Conservation (phyloP, 1,140 invertebrate genomes). For the Drosophila mayri region DNA sequence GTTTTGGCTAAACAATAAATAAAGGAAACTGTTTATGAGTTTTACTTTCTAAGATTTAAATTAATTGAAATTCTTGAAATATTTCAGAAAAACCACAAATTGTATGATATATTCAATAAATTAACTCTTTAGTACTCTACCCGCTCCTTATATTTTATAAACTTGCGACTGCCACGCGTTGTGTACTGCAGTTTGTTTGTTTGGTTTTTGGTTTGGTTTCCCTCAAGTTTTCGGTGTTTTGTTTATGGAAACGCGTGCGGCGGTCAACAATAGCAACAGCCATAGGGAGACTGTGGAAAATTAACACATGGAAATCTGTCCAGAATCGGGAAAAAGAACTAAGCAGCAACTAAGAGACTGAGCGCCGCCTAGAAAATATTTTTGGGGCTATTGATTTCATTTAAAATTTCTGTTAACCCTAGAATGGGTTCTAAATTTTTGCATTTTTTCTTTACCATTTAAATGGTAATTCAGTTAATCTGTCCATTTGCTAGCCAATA, state of each 20-base stretch:
- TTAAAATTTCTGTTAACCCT: background rate
- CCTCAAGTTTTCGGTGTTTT: conserved; percentile 58
- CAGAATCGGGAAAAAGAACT: conserved; percentile 29
- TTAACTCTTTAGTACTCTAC: too few species aligned
- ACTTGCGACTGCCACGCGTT: conserved; percentile 56
- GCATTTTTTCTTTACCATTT: conserved; percentile 4
- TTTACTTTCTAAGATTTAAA: too few species aligned
- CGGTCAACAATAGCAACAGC: conserved; percentile 69
- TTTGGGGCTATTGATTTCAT: background rate
- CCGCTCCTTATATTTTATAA: conserved; percentile 43
- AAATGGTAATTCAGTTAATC: conserved; percentile 60
- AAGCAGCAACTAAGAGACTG: background rate
- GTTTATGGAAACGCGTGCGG: conserved; percentile 81
- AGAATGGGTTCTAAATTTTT: too few species aligned
- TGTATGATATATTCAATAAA: too few species aligned
- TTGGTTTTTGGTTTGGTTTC: conserved; percentile 62
- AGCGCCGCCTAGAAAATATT: background rate
- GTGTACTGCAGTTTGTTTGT: conserved; percentile 47
- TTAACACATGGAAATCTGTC: conserved; percentile 35
- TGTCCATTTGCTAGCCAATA: conserved; percentile 18
- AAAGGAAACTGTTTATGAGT: too few species aligned
- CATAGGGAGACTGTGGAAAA: conserved; percentile 34
- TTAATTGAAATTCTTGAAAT: too few species aligned
- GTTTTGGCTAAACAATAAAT: too few species aligned
- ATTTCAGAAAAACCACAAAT: background rate